Base-by-base conservation (phyloP, 2,888 invertebrate genomes). In the Leucophenga montana region DNA sequence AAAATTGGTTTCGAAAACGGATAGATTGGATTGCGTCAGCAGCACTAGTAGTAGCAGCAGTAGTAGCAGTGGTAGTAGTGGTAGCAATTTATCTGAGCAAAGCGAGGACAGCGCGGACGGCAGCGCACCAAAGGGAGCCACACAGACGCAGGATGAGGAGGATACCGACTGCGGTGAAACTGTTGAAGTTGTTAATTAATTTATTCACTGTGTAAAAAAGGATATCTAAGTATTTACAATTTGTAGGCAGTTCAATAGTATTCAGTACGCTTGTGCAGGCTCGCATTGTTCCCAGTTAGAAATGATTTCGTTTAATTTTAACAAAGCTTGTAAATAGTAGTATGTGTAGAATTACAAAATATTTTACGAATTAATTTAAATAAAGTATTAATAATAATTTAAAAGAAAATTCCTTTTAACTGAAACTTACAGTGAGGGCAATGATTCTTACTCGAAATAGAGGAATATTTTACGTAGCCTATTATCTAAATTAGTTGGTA, bases 181-280 rank as follows among this genome's bases (percentile, higher is more conserved):
- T 69, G 87, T 88, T 1, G 89, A 89, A 66, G 89, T 88, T 39
- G 88, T 88, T 48, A 88, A 88, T 78, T 88, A 78, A 82, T 44
- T 39, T 39, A 5, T 39, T 39, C 8, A 8, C 39, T 39, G 27
- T 27, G 27, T 27, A 27, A 27, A 27, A 27, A 27, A 27, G 4
- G 4, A 27, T 3, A 16, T 33, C 33, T 16, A 39, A 27, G 39
- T 61, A 39, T 16, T 61, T 9, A 56, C n/a, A 53, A n/a, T 16
- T 18, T 18, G 6, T 59, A 33, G 31, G 33, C 16, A 39, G 18
- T 61, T 39, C 18, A 16, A n/a, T 39, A 61, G 44, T 11, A 44
- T 39, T 61, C 18, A 61, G 14, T 39, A 27, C 44, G 44, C 61
- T 33, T 39, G 6, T 8, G 39, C 59, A 61, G 59, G 59, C 59